Base-by-base conservation (phyloP, 2,113 vertebrate genomes). In the Hemibagrus wyckioides region DNA sequence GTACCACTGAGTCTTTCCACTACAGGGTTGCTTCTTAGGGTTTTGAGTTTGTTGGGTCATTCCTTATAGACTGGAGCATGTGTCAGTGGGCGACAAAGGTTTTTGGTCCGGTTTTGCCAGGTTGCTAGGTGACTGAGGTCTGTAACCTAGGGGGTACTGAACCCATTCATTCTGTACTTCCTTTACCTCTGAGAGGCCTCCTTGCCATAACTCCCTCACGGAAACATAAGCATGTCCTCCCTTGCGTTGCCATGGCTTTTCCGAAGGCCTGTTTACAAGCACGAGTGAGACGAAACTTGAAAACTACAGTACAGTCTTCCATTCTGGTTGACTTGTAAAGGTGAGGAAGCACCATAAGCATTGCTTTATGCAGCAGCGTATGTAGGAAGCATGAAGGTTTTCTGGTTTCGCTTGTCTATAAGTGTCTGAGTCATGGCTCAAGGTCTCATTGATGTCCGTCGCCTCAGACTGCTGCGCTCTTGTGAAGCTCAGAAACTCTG, bases 171-270 rank as follows among this genome's bases (percentile, higher is more conserved):
- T 90, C 85, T 59, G 52, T 25, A 36, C 84, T 52, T 71, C 76
- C 33, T n/a, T 90, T 81, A 90, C 86, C 83, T 88, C 86, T n/a
- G 57, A 33, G 25, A 90, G 80, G 87, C 86, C 84, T 88, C 89
- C 76, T 33, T 87, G 77, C 15, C 75, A 77, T 81, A 86, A 84
- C 59, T 88, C 61, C 52, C 87, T 88, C 39, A 61, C 44, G 81
- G 89, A 88, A 90, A 90, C 73, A 90, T 90, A 88, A 90, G 82
- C 86, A 90, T 39, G 69, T 86, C 61, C 44, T 86, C 63, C 77
- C 85, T 82, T 33, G 56, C 80, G 87, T 88, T 88, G 85, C 89
- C 82, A 90, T 90, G 87, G 89, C 80, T 87, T 76, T 84, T 50
- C 54, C 28, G 21, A 81, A 48, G 48, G 39, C 84, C 84, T 88